Evolutionary conservation across 2,113 vertebrate species (phyloP), one percentile per base, ranked within the genome.

Genomic region (Pelecanoides urinatrix): DNA sequence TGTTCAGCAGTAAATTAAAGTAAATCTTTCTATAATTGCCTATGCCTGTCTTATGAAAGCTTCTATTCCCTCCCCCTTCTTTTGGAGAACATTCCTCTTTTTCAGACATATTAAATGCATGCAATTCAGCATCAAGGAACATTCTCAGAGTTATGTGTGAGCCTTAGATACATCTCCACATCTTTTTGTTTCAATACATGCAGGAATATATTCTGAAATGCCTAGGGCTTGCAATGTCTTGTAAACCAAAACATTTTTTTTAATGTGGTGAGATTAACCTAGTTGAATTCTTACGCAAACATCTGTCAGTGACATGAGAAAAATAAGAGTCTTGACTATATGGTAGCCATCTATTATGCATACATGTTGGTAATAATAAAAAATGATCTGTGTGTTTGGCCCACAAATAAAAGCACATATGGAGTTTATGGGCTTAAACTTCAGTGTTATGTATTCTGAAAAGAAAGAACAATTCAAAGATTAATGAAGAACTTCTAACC

Each of bases 201-300:
- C 20, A 86, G 44, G 55, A 88, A 65, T 61, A 47, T 27, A 68
- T 71, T 72, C 62, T 86, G 40, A 92, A 92, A 56, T 59, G 27
- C 6, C 18, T 70, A 27, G 38, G 53, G 32, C 7, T 91, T 92
- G 16, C 45, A 47, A 68, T 59, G 36, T 52, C 59, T 86, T 83
- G n/a, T 63, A 93, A 94, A 77, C 11, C 7, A 47, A 82, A 86
- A 40, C 18, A 4, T 61, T 91, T 53, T 47, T 93, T 96, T 85
- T 84, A 55, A 85, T 89, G 29, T 59, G 44, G 15, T 92, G 10
- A 83, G 38, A n/a, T 67, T 93, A 88, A 72, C 66, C 50, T 55
- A 52, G 42, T 63, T 81, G 81, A 95, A 83, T 92, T 82, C 91
- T 94, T 94, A 61, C 74, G 70, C 71, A 91, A 92, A 91, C n/a